Evolutionary conservation across 2,888 invertebrate genomes (phyloP), one percentile per base, ranked within the genome.

Genomic region (Zootermopsis nevadensis): DNA sequence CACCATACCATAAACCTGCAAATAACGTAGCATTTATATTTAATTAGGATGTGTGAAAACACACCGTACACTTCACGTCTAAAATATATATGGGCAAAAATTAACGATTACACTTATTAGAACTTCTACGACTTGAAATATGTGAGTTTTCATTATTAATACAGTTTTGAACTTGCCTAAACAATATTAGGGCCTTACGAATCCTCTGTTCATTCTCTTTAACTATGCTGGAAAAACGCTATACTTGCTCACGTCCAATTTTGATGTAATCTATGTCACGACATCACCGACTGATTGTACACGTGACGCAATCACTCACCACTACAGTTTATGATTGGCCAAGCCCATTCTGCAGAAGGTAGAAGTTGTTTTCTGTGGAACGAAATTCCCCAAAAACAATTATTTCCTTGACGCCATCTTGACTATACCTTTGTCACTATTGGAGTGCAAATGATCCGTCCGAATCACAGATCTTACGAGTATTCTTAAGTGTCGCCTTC

Each of bases 371-470:
- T 74, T 38, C 42, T 74, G 38, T 42, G 74, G 33, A 42, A 35
- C 31, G 24, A 42, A 4, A 38, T 42, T n/a, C 10, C 19, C 4
- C 35, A 38, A 42, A 22, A 15, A 6, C n/a, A n/a, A 74, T n/a
- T 42, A 38, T 42, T 74, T n/a, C 22, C 42, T 74, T 74, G 22
- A 42, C 74, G 74, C 74, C 74, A 74, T 74, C 35, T 74, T 74
- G 38, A 42, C 31, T n/a, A n/a, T n/a, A 74, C n/a, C 33, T n/a
- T 60, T 60, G n/a, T n/a, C 60, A 60, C n/a, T 27, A n/a, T 15
- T 42, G 8, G 15, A 42, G 19, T 48, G 15, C 19, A 3, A 19
- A 15, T 48, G 12, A 19, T 1, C 12, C 48, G 48, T 19, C 8
- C 48, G 15, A 0, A 19, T 48, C 48, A 48, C 48, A 48, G 48